These are phyloP conservation scores for Pica pica DNA, from an alignment of 2,113 vertebrate species.

Conservation along the genomic window DNA sequence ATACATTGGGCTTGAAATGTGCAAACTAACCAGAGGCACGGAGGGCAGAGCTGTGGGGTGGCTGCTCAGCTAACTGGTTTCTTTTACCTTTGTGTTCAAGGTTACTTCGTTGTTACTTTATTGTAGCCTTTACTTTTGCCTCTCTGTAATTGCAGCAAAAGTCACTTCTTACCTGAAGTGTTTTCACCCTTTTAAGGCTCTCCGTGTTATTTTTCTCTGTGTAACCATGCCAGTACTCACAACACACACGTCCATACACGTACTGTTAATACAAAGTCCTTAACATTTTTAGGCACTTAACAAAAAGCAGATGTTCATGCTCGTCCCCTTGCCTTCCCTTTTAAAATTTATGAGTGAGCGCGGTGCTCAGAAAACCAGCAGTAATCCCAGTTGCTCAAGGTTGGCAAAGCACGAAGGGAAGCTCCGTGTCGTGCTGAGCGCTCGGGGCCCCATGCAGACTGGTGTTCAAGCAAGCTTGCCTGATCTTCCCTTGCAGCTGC, in stretches of 20 bases:
- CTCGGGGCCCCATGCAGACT: not conserved
- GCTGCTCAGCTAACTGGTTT: not conserved
- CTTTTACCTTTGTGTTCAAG: not conserved
- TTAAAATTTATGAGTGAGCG: not conserved
- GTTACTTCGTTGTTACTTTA: not conserved
- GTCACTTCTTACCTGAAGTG: not conserved
- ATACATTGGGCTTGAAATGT: not conserved
- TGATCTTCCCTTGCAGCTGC: slow-evolving; percentile 5
- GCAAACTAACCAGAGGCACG: not conserved
- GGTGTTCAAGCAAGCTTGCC: not conserved
- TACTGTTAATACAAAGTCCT: not conserved
- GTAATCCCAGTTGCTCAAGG: not conserved
- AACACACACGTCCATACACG: fast-evolving
- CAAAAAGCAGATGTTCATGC: not conserved
- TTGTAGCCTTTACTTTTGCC: not conserved
- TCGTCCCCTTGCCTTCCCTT: not conserved
- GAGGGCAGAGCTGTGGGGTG: not conserved
- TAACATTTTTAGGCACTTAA: not conserved
- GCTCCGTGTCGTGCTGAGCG: not conserved
- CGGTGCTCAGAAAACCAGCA: slow-evolving; percentile 1
- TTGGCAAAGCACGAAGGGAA: not conserved
- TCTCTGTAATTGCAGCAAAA: not conserved
- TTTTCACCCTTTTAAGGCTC: not conserved
- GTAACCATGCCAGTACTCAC: not conserved
- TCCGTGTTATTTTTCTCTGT: not conserved